phyloP scores from a whole-genome alignment of 1,140 invertebrate genomes.

The Hycleus cichorii region DNA sequence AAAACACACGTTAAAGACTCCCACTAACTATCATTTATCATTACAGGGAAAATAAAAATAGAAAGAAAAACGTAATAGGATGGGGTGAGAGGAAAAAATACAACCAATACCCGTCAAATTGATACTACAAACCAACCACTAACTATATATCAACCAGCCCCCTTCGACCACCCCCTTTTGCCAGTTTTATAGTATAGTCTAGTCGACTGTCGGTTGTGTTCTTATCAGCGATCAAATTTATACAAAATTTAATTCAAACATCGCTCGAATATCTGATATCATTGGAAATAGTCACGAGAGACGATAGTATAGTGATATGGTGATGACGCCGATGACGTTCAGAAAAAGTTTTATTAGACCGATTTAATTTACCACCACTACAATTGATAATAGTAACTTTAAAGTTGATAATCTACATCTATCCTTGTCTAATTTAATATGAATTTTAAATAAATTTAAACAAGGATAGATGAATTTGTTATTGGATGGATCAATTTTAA shows the following conservation, averaged over 20 bases:
- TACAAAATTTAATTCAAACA: conserved; percentile 36
- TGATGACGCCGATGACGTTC: background rate
- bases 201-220: no score
- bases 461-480: no score
- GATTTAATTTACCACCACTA: no score
- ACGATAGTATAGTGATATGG: background rate
- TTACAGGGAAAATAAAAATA: no score
- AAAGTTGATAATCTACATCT: no score
- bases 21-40: conserved; percentile 12
- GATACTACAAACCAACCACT: conserved; percentile 3
- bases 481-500: background rate
- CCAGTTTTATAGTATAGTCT: background rate
- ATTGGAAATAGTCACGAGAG: conserved; percentile 32
- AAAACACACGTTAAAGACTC: conserved; percentile 17
- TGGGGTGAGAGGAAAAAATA: background rate
- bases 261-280: conserved; percentile 32
- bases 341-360: no score
- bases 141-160: no score
- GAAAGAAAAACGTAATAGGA: no score
- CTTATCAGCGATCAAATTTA: conserved; percentile 27
- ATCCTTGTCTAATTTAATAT: no score
- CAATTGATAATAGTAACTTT: no score
- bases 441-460: no score
- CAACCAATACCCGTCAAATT: conserved; percentile 17
- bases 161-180: conserved; percentile 14